Evolutionary conservation across 2,113 vertebrate genomes (phyloP).

Genomic region (Rhizomys pruinosus): DNA sequence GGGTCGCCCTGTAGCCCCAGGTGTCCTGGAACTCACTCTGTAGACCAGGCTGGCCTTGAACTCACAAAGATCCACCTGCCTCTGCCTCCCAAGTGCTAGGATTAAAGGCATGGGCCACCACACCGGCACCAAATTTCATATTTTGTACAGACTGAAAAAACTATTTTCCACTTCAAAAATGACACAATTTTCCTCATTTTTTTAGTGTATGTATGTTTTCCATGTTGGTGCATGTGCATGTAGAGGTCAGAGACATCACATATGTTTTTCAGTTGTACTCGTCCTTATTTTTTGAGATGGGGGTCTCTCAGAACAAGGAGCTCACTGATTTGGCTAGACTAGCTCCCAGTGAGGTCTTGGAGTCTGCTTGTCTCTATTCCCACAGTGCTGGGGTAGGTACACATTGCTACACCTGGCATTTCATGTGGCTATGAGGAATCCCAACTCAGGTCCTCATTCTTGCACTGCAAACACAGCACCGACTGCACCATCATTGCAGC

Average conservation of each 20-base stretch:
- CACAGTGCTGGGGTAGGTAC: not conserved
- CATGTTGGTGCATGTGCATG: not conserved
- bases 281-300: not conserved
- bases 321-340: not conserved
- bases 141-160: slow-evolving; percentile 8
- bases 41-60: too few species aligned
- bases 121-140: not conserved
- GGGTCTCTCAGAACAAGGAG: not conserved
- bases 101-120: too few species aligned
- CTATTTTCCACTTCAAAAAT: slow-evolving; percentile 37
- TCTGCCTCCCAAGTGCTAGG: too few species aligned
- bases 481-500: not conserved
- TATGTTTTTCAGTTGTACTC: not conserved
- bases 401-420: too few species aligned
- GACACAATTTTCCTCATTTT: not conserved
- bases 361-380: not conserved
- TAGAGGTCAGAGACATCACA: not conserved
- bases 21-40: too few species aligned
- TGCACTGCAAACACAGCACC: not conserved
- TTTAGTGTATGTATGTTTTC: too few species aligned
- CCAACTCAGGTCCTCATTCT: too few species aligned
- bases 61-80: too few species aligned
- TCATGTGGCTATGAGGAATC: too few species aligned
- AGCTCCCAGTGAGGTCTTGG: not conserved
- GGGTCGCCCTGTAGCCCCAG: too few species aligned